A percentile compares a stretch with the other conserved stretches of the same genome.
Conservation (phyloP, 2,797 vertebrate genomes). For the Schizothorax lantsangensis region DNA sequence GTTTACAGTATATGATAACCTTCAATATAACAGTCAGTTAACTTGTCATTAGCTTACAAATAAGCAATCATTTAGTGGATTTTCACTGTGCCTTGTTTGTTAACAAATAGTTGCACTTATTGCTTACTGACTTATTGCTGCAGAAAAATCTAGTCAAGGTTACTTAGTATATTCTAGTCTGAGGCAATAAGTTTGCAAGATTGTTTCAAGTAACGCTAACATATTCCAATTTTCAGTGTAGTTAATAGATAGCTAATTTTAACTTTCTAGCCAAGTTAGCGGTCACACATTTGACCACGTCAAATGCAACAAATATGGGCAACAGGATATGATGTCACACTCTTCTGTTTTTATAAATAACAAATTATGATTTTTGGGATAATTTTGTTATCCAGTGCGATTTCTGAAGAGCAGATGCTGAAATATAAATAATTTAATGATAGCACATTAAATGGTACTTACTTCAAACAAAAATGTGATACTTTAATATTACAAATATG, state of each 20-base stretch:
- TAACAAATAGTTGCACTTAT: not conserved
- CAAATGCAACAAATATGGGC: not conserved
- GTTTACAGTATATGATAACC: not conserved
- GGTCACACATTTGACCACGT: not conserved
- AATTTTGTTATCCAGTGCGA: not conserved
- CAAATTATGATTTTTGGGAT: not conserved
- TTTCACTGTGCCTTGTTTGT: not conserved
- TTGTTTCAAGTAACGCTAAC: not conserved
- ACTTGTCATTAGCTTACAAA: not conserved
- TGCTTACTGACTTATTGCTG: not conserved
- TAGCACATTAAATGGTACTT: not conserved
- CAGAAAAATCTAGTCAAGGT: not conserved
- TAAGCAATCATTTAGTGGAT: not conserved
- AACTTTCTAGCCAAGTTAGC: not conserved
- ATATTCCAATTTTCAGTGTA: not conserved
- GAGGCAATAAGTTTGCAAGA: not conserved
- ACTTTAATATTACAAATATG: not conserved
- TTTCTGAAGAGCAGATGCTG: not conserved
- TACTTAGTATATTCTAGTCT: not conserved
- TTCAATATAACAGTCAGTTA: not conserved
- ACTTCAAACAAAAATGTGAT: not conserved
- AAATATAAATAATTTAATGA: not conserved
- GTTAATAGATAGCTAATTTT: not conserved
- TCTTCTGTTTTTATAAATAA: not conserved
- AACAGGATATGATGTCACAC: not conserved